A percentile compares a stretch with the other conserved stretches of the same genome.
Conservation (phyloP, 2,888 invertebrate species). For the Siphonodentalium dalli region DNA sequence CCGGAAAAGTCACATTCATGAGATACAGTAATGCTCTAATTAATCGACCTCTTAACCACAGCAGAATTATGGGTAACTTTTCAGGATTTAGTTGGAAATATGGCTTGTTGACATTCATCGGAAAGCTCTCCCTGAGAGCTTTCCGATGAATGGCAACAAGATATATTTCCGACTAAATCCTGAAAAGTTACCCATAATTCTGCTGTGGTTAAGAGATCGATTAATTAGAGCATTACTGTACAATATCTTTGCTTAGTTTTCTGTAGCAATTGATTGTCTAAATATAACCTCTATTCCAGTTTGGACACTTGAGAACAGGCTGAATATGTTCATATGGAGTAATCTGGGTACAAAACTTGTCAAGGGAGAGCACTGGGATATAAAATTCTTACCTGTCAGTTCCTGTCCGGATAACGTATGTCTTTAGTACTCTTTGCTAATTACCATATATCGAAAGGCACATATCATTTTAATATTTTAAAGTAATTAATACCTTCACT, state of each 20-base stretch:
- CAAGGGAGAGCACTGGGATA: constrained; percentile 46
- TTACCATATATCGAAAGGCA: no score
- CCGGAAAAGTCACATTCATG: no score
- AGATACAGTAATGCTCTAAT: no score
- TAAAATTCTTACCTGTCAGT: constrained; percentile 39
- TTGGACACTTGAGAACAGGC: constrained; percentile 29
- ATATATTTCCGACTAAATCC: background rate
- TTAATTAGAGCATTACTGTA: background rate
- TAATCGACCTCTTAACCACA: no score
- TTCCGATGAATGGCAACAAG: background rate
- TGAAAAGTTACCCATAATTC: background rate
- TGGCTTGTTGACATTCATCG: no score
- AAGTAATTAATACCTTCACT: no score
- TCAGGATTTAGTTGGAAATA: no score
- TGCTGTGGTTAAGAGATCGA: background rate
- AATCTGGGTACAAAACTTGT: constrained; percentile 27
- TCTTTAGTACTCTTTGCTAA: no score
- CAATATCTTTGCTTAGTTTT: background rate
- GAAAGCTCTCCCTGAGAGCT: background rate
- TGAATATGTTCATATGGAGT: constrained; percentile 44
- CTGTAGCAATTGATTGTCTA: background rate
- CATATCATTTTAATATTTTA: no score
- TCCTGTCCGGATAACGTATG: no score
- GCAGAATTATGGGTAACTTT: no score
- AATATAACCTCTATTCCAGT: constrained; percentile 25